Base-by-base conservation (phyloP, 2,888 invertebrate species). In the Melieria picta region DNA sequence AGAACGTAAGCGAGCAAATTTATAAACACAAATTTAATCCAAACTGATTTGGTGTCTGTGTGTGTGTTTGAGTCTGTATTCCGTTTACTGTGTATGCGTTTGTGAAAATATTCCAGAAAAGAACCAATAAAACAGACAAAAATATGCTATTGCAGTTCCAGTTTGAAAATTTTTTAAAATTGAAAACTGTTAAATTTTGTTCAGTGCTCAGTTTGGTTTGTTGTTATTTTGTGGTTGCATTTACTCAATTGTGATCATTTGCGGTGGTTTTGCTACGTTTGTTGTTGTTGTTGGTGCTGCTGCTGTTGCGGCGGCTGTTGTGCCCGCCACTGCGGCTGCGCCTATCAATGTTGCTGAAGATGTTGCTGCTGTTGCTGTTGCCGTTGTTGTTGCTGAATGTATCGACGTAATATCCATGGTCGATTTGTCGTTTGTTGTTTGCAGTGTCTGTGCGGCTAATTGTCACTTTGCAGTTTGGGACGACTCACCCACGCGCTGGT, bases 401-500 rank as follows among this genome's bases (percentile, higher is more conserved):
- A 77, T 77, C 79, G 80, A 78, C 75, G 77, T 77, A 74, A 78
- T 78, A 79, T 79, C 80, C 77, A 71, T 77, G 70, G 76, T 74
- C 77, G 78, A 78, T 74, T 76, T 74, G 73, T 78, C 77, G 76
- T 74, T 77, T 66, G 75, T 64, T 77, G 76, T 78, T 75, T 82
- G 84, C 81, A 81, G 83, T 84, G 85, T 84, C 84, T 87, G 87
- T 85, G 87, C 87, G 85, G 87, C 86, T 87, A 87, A 87, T 87
- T 87, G 88, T 89, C 89, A 89, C 88, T 89, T 89, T 75, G 84
- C 72, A 50, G 76, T 57, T 57, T 74, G 71, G 65, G 79, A 72
- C 76, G 84, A 79, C 74, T 87, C 84, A 70, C 83, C 86, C 69
- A 87, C 90, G 73, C 90, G 91, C 88, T 94, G 94, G 89, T 98